phyloP scores from a whole-genome alignment of 2,888 invertebrate species.

The Eudemis profundana region DNA sequence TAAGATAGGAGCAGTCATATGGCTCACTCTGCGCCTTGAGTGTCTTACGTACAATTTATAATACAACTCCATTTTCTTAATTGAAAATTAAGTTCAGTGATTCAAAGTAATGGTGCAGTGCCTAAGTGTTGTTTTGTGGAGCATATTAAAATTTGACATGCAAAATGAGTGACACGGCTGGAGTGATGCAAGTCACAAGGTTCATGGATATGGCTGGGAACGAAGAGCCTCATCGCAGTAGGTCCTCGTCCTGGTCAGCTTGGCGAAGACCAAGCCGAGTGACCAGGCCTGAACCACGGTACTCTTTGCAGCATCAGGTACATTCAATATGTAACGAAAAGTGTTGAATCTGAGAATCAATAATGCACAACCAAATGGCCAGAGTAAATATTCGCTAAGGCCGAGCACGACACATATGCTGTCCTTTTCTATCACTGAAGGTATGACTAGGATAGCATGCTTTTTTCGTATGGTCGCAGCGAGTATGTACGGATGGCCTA shows the following conservation, averaged over 20 bases:
- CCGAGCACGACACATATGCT: too few species aligned
- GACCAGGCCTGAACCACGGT: slow-evolving; percentile 70
- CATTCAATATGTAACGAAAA: slow-evolving; percentile 14
- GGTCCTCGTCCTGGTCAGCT: slow-evolving; percentile 74
- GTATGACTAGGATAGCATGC: too few species aligned
- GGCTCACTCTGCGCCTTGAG: slow-evolving; percentile 65
- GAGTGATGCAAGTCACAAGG: slow-evolving; percentile 69
- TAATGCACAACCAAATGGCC: too few species aligned
- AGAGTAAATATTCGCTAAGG: too few species aligned
- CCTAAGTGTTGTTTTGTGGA: slow-evolving; percentile 50
- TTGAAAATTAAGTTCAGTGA: slow-evolving; percentile 51
- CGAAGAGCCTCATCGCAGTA: slow-evolving; percentile 62
- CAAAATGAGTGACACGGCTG: slow-evolving; percentile 70
- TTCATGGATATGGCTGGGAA: slow-evolving; percentile 60
- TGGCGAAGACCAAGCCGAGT: slow-evolving; percentile 63
- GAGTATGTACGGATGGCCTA: too few species aligned
- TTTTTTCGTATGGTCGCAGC: too few species aligned
- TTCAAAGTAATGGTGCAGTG: slow-evolving; percentile 70
- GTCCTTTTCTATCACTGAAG: too few species aligned
- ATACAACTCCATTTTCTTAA: slow-evolving; percentile 44
- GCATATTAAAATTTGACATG: slow-evolving; percentile 43
- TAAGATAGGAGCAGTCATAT: slow-evolving; percentile 81
- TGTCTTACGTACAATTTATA: slow-evolving; percentile 48
- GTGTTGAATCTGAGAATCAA: too few species aligned
- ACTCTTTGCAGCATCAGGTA: slow-evolving; percentile 76